Percentiles rank a stretch among this genome's conserved stretches.
Conservation (phyloP, 2,888 invertebrate genomes). For the Drosophila meridionalis region DNA sequence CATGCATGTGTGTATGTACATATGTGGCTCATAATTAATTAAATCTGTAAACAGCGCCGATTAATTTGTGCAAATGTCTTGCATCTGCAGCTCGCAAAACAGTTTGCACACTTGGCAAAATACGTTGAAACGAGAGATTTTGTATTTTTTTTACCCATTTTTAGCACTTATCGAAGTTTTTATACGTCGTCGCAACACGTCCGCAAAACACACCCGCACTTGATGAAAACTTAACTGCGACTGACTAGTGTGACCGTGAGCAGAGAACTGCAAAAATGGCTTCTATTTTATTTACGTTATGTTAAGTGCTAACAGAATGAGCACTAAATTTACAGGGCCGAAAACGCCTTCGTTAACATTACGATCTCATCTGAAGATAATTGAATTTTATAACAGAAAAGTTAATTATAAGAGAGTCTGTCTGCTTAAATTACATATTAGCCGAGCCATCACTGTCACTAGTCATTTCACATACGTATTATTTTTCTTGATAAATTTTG, state of each 20-base stretch:
- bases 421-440: neutral
- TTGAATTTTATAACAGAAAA: conserved; percentile 5
- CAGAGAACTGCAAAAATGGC: conserved; percentile 12
- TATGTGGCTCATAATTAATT: conserved; percentile 58
- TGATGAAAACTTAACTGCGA: conserved; percentile 48
- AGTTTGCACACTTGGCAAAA: conserved; percentile 35
- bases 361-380: neutral
- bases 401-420: neutral
- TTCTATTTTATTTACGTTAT: neutral
- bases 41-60: conserved; percentile 33
- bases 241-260: conserved; percentile 46
- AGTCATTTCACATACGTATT: neutral
- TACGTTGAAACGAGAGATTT: conserved; percentile 27
- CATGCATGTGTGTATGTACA: conserved; percentile 16
- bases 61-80: conserved; percentile 16
- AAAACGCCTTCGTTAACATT: neutral
- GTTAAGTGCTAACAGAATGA: conserved; percentile 11
- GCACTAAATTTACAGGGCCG: neutral
- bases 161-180: conserved; percentile 61
- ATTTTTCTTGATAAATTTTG: neutral
- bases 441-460: too few relatives aligned
- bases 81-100: conserved; percentile 20
- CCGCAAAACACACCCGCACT: conserved; percentile 49
- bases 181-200: conserved; percentile 57
- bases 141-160: conserved; percentile 54